Evolutionary conservation across 35 echinoderm and acorn worm species (phyloP), one percentile per base, ranked within the genome.

Genomic region (Amphiura filiformis): DNA sequence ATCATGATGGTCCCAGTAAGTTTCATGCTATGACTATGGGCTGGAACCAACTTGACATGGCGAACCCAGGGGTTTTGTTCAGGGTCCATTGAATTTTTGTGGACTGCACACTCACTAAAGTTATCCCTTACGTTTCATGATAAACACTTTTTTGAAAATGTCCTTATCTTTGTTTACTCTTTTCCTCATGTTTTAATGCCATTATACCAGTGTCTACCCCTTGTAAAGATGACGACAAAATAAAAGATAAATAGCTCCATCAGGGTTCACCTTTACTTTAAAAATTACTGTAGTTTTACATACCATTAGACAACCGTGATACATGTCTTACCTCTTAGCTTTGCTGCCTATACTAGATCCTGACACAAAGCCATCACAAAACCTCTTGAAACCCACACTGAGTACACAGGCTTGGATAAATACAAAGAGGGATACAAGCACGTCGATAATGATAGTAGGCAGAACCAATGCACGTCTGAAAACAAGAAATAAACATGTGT

Each of bases 311-410:
- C 36, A 37, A 36, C n/a, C 26, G 78, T 36, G 28, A 80, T 35
- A 34, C 2, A 80, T 35, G 36, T 0, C 33, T 15, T n/a, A n/a
- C n/a, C n/a, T n/a, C n/a, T n/a, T n/a, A n/a, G n/a, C n/a, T n/a
- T n/a, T n/a, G n/a, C 49, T 85, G 22, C 40, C 83, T 35, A 33
- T 38, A 23, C 12, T 1, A 14, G 30, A 2, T 23, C 84, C 79
- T 38, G 34, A 0, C 13, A 86, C 88, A 28, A 92, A 35, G 23
- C 85, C 75, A 23, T 22, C 52, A 84, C 93, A 95, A 44, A 95
- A 95, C 79, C 90, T 70, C 30, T 95, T 95, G 89, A 95, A 95
- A 7, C 93, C 93, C 37, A 95, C 83, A 77, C 93, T 95, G 44
- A 95, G 39, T 17, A 95, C 52, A 84, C 93, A 95, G 14, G 89